These are phyloP conservation scores for Pogonocherus hispidulus DNA, from an alignment of 2,888 invertebrate genomes.

Conservation along the genomic window DNA sequence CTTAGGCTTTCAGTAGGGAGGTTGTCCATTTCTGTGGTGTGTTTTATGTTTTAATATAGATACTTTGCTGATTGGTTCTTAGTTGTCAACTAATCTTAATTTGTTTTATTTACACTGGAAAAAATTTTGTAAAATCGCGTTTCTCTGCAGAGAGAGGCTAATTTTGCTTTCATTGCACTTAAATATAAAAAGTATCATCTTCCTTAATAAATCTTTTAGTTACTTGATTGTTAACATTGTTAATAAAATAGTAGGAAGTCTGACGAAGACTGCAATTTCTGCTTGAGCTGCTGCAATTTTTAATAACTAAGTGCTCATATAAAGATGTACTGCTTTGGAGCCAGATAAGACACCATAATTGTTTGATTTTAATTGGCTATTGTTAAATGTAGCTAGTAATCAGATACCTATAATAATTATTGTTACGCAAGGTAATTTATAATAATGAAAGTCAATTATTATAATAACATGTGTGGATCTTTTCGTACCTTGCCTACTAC, in stretches of 20 bases:
- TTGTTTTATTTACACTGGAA: no score
- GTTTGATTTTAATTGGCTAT: constrained; percentile 52
- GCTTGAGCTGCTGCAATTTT: constrained; percentile 16
- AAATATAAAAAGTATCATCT: no score
- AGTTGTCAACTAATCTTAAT: no score
- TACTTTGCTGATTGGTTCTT: no score
- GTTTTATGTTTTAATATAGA: no score
- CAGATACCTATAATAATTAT: constrained; percentile 48
- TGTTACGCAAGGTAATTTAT: constrained; percentile 51
- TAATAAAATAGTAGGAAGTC: neutral
- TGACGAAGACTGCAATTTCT: constrained; percentile 7
- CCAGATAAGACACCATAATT: constrained; percentile 47
- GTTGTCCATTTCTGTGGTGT: no score
- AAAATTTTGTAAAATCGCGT: no score
- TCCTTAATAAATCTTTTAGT: no score
- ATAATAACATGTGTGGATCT: constrained; percentile 44
- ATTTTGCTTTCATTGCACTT: no score
- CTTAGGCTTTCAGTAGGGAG: no score
- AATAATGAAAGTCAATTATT: constrained; percentile 51
- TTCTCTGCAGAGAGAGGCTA: no score
- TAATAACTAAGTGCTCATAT: constrained; percentile 10
- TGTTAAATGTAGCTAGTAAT: constrained; percentile 48
- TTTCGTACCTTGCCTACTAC: constrained; percentile 21
- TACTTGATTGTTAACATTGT: no score
- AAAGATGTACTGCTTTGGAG: constrained; percentile 45